These are phyloP conservation scores for Fundulus diaphanus DNA, from an alignment of 2,797 vertebrate genomes.

Conservation along the genomic window DNA sequence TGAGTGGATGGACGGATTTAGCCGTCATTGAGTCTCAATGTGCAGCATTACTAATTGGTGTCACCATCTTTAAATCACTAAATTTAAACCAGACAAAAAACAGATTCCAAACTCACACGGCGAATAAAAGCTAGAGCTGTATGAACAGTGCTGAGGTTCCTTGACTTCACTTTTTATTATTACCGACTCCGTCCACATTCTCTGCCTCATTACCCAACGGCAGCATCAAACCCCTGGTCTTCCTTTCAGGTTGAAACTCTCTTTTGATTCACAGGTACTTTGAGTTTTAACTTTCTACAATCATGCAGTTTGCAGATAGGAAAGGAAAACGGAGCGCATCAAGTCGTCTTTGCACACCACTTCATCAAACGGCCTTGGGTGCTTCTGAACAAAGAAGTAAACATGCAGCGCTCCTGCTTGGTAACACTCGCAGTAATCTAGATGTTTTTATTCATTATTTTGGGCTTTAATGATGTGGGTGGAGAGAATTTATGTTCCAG, in stretches of 20 bases:
- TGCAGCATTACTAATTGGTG: not conserved
- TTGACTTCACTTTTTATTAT: not conserved
- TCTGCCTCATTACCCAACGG: not conserved
- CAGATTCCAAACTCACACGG: not conserved
- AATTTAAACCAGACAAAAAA: not conserved
- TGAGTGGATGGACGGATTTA: not conserved
- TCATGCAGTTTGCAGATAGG: not conserved
- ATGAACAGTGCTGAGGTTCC: not conserved
- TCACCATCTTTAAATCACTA: not conserved
- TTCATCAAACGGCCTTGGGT: not conserved
- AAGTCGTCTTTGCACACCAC: not conserved
- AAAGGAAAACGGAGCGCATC: not conserved
- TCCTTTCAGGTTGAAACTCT: not conserved
- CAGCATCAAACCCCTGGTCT: not conserved
- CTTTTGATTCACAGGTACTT: not conserved
- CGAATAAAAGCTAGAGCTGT: not conserved
- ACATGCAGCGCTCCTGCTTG: not conserved
- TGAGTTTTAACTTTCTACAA: not conserved
- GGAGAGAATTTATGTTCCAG: not conserved
- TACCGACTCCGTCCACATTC: not conserved
- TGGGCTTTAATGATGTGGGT: slow-evolving; percentile 4
- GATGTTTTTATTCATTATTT: slow-evolving; percentile 1
- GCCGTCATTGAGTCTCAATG: not conserved
- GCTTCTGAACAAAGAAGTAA: slow-evolving; percentile 9
- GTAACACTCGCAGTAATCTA: not conserved